phyloP scores from a whole-genome alignment of 2,888 invertebrate species.

The Aproaerema taeniolella region DNA sequence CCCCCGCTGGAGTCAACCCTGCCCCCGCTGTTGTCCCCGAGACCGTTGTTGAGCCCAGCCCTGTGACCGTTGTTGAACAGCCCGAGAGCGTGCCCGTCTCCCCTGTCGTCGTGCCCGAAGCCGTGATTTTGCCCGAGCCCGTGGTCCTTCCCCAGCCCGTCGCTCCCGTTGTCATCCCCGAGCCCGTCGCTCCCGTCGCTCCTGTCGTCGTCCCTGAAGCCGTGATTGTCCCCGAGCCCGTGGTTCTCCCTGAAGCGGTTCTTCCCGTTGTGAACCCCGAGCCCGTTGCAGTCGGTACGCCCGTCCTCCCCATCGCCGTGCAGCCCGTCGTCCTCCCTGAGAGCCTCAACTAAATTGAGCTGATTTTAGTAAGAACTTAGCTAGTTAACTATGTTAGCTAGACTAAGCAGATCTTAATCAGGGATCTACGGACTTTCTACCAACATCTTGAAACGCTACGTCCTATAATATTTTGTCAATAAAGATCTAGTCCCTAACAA shows the following conservation, averaged over 20 bases:
- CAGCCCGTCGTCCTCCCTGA: background rate
- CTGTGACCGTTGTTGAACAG: slow-evolving; percentile 6
- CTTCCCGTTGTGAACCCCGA: slow-evolving; percentile 14
- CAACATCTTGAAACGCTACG: background rate
- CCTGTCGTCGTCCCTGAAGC: no score
- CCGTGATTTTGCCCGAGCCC: background rate
- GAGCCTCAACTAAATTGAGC: background rate
- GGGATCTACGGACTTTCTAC: background rate
- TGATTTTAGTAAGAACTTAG: background rate
- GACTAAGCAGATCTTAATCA: background rate
- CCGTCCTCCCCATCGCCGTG: background rate
- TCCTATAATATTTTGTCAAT: background rate
- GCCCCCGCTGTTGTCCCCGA: slow-evolving; percentile 13
- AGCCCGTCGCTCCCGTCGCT: slow-evolving; percentile 8
- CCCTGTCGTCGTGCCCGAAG: slow-evolving; percentile 1
- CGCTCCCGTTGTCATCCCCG: slow-evolving; percentile 8
- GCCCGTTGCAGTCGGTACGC: slow-evolving; percentile 2
- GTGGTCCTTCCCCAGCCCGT: slow-evolving; percentile 9
- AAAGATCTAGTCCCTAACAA: slow-evolving; percentile 1
- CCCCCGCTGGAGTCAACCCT: slow-evolving; percentile 1
- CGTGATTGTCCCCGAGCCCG: background rate
- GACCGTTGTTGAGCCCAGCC: no score
- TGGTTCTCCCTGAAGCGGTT: background rate
- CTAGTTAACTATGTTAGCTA: background rate
- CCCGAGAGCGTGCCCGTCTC: slow-evolving; percentile 3